Evolutionary conservation across 2,113 vertebrate genomes (phyloP).

Genomic region (Chloebia gouldiae): DNA sequence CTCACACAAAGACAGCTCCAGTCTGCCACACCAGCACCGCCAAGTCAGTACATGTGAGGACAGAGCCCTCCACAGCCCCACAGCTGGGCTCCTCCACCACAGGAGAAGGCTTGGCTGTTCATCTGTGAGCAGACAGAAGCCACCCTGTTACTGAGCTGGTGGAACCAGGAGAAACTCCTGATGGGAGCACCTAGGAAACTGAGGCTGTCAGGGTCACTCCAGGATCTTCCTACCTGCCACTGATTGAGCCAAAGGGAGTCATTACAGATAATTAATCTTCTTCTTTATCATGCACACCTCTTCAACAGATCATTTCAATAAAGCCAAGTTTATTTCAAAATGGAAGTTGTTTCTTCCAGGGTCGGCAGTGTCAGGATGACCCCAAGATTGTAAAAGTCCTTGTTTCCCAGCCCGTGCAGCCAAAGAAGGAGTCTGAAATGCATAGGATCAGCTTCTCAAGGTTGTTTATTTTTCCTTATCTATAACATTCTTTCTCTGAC

Average conservation of each 20-base stretch:
- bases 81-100: neutral
- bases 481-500: too few species aligned
- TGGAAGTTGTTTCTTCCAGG: neutral
- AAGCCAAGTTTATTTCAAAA: neutral
- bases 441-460: too few species aligned
- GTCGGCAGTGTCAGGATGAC: too few species aligned
- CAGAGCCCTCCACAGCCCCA: neutral
- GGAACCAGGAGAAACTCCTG: neutral
- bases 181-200: fast-evolving
- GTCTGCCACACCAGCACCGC: neutral
- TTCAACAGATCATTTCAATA: neutral
- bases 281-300: neutral
- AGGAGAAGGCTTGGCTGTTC: neutral
- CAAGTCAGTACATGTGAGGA: fast-evolving
- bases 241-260: neutral
- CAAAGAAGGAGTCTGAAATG: too few species aligned
- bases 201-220: neutral
- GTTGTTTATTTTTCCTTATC: too few species aligned
- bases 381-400: too few species aligned
- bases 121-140: neutral
- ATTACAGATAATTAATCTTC: neutral
- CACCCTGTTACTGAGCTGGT: neutral
- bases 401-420: too few species aligned
- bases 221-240: neutral
- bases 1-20: neutral